Conservation (phyloP, 2,113 vertebrate species). For the Zosterops japonicus region DNA sequence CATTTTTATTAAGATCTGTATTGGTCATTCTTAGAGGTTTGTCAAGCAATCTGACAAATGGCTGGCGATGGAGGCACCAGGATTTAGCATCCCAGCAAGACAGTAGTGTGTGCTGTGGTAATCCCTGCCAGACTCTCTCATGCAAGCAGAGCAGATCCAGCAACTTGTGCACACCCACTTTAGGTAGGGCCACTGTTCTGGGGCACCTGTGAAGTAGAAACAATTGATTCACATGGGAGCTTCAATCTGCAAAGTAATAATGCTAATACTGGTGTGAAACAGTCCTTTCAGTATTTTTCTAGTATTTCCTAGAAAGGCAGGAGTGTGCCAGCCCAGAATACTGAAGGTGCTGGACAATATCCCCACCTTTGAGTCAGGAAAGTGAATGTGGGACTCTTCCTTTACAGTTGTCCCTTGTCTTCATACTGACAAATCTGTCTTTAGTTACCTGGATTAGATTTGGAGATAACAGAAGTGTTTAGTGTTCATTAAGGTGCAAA, state of each 20-base stretch:
- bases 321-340: background rate
- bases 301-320: background rate
- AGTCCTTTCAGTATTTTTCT: background rate
- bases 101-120: background rate
- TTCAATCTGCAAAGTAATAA: background rate
- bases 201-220: background rate
- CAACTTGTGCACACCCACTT: background rate
- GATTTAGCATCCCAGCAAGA: background rate
- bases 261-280: background rate
- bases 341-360: background rate
- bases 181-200: background rate
- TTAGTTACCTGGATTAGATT: background rate
- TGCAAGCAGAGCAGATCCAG: background rate
- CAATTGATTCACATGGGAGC: background rate
- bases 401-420: background rate
- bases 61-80: background rate
- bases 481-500: background rate
- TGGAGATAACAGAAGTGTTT: background rate
- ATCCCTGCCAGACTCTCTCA: background rate
- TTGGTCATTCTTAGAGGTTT: background rate
- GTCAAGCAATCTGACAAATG: background rate
- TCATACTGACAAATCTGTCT: background rate
- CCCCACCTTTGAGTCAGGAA: background rate
- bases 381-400: background rate
- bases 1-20: background rate